A percentile compares a stretch with the other conserved stretches of the same genome.
These are phyloP conservation scores for Aphis gossypii DNA, from an alignment of 1,140 invertebrate genomes.

Conservation along the genomic window DNA sequence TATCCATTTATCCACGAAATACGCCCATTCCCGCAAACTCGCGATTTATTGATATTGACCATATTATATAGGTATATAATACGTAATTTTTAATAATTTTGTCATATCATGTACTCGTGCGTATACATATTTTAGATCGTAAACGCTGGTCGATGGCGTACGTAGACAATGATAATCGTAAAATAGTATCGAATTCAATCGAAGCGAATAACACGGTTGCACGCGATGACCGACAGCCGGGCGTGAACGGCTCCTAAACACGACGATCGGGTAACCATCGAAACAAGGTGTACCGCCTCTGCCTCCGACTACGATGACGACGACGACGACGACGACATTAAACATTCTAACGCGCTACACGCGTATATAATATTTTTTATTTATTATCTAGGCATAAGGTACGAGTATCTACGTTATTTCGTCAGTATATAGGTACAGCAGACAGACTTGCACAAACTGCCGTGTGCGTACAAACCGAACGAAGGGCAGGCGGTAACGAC, in stretches of 20 bases:
- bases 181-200: not conserved
- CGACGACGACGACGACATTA: not conserved
- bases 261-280: slow-evolving; percentile 47
- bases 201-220: not conserved
- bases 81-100: not conserved
- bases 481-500: not conserved
- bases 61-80: not conserved
- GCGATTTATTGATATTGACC: not conserved
- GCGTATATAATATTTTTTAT: not conserved
- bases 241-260: slow-evolving; percentile 41
- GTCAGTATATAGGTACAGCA: not conserved
- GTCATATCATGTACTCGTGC: not conserved
- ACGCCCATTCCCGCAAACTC: not conserved
- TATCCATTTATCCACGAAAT: not conserved
- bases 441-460: not conserved
- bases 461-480: not conserved
- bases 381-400: not conserved
- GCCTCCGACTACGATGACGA: not conserved
- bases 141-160: not conserved
- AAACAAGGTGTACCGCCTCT: slow-evolving; percentile 24
- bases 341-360: not conserved
- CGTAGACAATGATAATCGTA: not conserved
- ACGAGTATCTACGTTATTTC: not conserved
- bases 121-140: not conserved
- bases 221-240: not conserved